A percentile compares a stretch with the other conserved stretches of the same genome.
Evolutionary conservation across 2,797 vertebrate genomes (phyloP).

Genomic region (Anguilla marmorata): DNA sequence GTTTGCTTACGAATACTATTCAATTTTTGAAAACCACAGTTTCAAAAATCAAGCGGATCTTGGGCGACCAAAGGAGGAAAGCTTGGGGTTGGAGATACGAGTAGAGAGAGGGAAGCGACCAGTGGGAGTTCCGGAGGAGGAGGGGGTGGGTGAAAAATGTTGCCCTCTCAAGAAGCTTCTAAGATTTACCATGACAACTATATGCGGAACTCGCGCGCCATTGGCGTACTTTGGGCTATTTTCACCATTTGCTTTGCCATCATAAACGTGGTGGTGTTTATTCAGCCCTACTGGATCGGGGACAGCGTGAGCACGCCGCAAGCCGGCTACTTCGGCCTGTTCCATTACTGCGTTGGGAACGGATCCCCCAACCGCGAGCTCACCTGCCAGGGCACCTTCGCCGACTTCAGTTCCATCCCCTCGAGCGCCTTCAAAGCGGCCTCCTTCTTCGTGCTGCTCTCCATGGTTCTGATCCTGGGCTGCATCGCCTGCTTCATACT

Average conservation of each 20-base stretch:
- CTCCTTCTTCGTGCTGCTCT: constrained; percentile 92
- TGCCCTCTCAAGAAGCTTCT: constrained; percentile 94
- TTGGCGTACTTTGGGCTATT: constrained; percentile 94
- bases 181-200: constrained; percentile 95
- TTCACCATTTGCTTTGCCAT: constrained; percentile 99
- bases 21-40: neutral
- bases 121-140: neutral
- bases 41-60: neutral
- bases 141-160: constrained; percentile 71
- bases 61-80: constrained; percentile 22
- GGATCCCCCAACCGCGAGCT: constrained; percentile 85
- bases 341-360: constrained; percentile 93
- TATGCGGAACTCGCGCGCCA: constrained; percentile 92
- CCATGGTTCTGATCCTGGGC: constrained; percentile 95
- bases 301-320: constrained; percentile 94
- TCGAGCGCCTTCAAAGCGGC: constrained; percentile 93
- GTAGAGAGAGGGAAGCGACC: neutral
- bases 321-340: constrained; percentile 93
- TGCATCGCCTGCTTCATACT: constrained; percentile 95
- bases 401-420: constrained; percentile 92
- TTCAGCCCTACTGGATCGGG: constrained; percentile 97
- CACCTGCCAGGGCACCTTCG: constrained; percentile 89
- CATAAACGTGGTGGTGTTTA: constrained; percentile 97
- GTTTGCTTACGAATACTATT: neutral
- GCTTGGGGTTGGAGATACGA: constrained; percentile 13